A percentile compares a stretch with the other conserved stretches of the same genome.
Conservation (phyloP, 2,888 invertebrate genomes). For the Stenodema calcarata region DNA sequence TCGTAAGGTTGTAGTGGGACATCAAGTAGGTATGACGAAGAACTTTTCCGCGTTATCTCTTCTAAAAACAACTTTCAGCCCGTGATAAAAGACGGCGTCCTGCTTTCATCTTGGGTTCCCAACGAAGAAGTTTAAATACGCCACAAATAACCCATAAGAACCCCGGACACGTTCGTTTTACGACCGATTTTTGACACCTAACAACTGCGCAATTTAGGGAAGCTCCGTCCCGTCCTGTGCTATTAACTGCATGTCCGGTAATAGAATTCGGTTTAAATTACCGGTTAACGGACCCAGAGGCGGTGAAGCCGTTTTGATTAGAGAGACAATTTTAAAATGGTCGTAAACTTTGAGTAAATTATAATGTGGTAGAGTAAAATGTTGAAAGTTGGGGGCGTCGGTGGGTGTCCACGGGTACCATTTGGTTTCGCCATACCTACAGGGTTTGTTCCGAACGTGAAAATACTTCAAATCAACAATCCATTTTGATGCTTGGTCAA, state of each 20-base stretch:
- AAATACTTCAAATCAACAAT: no score
- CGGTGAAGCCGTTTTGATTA: background rate
- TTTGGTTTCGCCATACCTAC: no score
- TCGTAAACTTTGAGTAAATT: background rate
- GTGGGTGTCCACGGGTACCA: no score
- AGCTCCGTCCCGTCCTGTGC: background rate
- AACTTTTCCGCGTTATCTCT: background rate
- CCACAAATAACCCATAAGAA: background rate
- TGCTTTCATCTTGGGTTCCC: background rate
- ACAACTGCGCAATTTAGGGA: background rate
- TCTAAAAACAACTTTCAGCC: background rate
- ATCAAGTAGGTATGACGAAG: background rate
- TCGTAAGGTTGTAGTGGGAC: background rate
- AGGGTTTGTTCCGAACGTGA: no score
- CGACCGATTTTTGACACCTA: background rate
- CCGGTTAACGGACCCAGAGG: background rate
- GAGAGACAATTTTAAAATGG: background rate
- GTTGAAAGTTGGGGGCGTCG: background rate
- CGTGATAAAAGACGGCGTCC: background rate
- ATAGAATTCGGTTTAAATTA: background rate
- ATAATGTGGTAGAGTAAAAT: background rate
- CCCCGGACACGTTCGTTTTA: background rate
- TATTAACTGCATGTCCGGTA: background rate
- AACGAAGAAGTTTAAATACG: background rate
- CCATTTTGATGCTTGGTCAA: no score